Evolutionary conservation across 1,140 invertebrate genomes (phyloP).

Genomic region (Triops longicaudatus): DNA sequence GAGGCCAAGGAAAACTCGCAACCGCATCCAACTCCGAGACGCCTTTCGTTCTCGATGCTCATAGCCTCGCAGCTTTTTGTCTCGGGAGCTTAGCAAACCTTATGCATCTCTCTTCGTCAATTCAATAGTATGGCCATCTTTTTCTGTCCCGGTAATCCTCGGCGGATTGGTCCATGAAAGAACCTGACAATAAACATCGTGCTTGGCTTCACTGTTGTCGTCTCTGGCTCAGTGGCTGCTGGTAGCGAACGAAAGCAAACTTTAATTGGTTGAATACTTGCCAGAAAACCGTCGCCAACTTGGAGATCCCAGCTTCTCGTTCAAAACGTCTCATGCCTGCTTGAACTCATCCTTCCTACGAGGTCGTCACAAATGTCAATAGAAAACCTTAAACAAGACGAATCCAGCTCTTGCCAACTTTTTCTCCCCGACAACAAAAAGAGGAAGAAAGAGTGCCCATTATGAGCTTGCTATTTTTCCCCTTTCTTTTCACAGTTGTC

Average conservation of each 20-base stretch:
- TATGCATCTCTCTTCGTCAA: background rate
- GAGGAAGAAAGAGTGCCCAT: background rate
- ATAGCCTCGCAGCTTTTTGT: background rate
- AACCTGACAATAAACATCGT: constrained; percentile 1
- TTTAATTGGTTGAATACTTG: background rate
- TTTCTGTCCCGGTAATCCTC: background rate
- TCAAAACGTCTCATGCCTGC: constrained; percentile 4
- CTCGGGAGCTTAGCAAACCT: background rate
- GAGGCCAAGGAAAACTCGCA: constrained; percentile 2
- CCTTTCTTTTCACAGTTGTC: background rate
- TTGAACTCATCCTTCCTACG: constrained; percentile 8
- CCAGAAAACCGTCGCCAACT: constrained; percentile 4
- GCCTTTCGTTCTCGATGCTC: too few species aligned
- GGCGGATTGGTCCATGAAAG: background rate
- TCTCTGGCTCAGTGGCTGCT: background rate
- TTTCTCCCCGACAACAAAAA: background rate
- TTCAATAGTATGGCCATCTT: background rate
- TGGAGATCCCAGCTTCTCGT: background rate
- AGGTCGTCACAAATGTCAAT: background rate
- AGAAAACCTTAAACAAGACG: constrained; percentile 6
- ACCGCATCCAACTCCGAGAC: background rate
- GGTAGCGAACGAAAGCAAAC: background rate
- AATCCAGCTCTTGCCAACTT: constrained; percentile 1
- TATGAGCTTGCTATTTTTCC: background rate
- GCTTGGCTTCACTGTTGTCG: background rate